phyloP scores from a whole-genome alignment of 2,797 vertebrate species.

The Amazona finschi region DNA sequence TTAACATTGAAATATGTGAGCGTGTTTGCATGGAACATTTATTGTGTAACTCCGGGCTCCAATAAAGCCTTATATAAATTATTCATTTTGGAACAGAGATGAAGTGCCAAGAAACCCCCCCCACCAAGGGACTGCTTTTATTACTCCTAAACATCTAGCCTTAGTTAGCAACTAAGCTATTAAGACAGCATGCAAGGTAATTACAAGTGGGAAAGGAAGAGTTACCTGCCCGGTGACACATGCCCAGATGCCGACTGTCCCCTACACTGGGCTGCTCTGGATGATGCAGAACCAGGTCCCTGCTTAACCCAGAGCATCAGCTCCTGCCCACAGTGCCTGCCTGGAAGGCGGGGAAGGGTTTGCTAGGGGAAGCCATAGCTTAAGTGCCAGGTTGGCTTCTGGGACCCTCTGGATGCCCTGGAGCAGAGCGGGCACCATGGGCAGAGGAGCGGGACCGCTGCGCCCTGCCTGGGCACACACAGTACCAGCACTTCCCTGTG shows the following conservation, averaged over 20 bases:
- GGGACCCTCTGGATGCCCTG: accelerated
- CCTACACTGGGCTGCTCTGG: accelerated
- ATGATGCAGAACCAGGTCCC: accelerated
- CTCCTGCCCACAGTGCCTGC: accelerated
- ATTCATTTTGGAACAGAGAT: slow-evolving; percentile 66
- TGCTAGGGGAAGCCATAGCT: not conserved
- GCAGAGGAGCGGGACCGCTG: accelerated
- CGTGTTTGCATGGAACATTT: slow-evolving; percentile 66
- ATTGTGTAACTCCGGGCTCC: slow-evolving; percentile 62
- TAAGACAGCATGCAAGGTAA: not conserved
- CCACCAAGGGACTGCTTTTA: slow-evolving; percentile 33
- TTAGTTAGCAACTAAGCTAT: not conserved
- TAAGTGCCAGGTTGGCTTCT: accelerated
- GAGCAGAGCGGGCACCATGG: accelerated
- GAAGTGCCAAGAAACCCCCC: slow-evolving; percentile 50
- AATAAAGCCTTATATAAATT: slow-evolving; percentile 67
- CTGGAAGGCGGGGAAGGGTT: accelerated
- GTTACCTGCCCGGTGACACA: not conserved
- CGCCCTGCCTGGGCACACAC: not conserved
- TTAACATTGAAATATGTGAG: slow-evolving; percentile 61
- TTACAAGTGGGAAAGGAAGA: not conserved
- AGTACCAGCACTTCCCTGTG: not conserved
- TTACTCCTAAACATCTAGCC: not conserved
- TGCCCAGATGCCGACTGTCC: not conserved
- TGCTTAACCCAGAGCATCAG: accelerated